A percentile compares a stretch with the other conserved stretches of the same genome.
phyloP scores from a whole-genome alignment of 2,888 invertebrate species.

The Spisula subtruncata region DNA sequence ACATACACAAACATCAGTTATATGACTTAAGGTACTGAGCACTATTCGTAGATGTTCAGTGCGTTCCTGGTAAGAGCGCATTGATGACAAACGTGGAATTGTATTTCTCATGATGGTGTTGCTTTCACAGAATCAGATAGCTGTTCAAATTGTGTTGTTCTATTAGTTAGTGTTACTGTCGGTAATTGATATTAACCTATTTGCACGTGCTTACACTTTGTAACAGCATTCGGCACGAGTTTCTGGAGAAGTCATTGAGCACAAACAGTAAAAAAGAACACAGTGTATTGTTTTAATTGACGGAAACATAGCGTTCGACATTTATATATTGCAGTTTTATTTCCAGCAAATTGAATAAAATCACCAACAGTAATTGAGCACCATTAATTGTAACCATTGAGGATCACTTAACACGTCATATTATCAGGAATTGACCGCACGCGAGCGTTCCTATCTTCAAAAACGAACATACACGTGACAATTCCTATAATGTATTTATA shows the following conservation, averaged over 20 bases:
- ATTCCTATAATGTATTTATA: slow-evolving; percentile 64
- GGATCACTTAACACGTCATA: slow-evolving; percentile 44
- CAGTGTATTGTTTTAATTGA: slow-evolving; percentile 4
- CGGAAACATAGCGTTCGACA: not conserved
- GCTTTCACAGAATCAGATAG: not conserved
- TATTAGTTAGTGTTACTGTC: not conserved
- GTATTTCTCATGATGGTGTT: not conserved
- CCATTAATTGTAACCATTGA: slow-evolving; percentile 26
- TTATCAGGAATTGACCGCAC: slow-evolving; percentile 38
- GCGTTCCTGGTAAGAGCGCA: too few species aligned
- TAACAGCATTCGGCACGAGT: not conserved
- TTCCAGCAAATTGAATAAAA: slow-evolving; percentile 57
- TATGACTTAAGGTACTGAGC: too few species aligned
- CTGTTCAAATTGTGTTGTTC: not conserved
- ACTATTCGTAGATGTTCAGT: too few species aligned
- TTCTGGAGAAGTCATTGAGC: not conserved
- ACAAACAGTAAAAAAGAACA: not conserved
- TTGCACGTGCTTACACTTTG: slow-evolving; percentile 2
- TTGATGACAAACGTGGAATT: not conserved
- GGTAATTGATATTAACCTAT: not conserved
- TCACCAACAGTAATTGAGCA: slow-evolving; percentile 44
- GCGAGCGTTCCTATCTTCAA: slow-evolving; percentile 52
- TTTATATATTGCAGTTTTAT: slow-evolving; percentile 52
- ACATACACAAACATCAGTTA: too few species aligned
- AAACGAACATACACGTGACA: slow-evolving; percentile 52